phyloP scores from a whole-genome alignment of 1,140 invertebrate species.

The Caerostris extrusa region DNA sequence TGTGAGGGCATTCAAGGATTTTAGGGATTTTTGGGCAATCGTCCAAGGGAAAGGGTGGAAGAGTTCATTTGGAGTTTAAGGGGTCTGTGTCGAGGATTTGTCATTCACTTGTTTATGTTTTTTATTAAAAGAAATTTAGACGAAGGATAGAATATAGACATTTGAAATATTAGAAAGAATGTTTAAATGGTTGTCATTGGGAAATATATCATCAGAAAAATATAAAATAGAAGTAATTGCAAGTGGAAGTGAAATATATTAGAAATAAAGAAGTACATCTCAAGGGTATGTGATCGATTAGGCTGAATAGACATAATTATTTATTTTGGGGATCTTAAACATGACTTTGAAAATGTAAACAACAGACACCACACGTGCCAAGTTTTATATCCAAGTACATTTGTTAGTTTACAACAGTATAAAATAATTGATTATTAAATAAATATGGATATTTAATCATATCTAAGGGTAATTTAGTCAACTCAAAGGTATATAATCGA shows the following conservation, averaged over 20 bases:
- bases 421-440: too few species aligned
- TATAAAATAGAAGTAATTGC: not conserved
- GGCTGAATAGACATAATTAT: too few species aligned
- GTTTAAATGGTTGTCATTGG: not conserved
- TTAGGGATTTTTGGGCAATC: constrained; percentile 34
- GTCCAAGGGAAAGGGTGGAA: constrained; percentile 54
- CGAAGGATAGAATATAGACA: not conserved
- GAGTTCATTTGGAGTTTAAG: constrained; percentile 52
- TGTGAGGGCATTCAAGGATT: constrained; percentile 60
- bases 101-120: not conserved
- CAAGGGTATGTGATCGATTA: not conserved
- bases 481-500: too few species aligned
- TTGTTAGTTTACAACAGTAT: too few species aligned
- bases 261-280: not conserved
- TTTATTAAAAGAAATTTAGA: not conserved
- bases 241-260: not conserved
- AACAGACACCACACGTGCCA: too few species aligned
- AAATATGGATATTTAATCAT: too few species aligned
- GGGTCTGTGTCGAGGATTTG: constrained; percentile 18
- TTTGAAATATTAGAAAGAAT: not conserved
- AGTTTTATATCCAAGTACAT: too few species aligned
- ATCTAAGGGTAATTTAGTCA: too few species aligned
- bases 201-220: not conserved
- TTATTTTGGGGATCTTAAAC: too few species aligned
- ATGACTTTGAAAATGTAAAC: too few species aligned